phyloP scores from a whole-genome alignment of 2,888 invertebrate genomes.

The Athalia cordata region DNA sequence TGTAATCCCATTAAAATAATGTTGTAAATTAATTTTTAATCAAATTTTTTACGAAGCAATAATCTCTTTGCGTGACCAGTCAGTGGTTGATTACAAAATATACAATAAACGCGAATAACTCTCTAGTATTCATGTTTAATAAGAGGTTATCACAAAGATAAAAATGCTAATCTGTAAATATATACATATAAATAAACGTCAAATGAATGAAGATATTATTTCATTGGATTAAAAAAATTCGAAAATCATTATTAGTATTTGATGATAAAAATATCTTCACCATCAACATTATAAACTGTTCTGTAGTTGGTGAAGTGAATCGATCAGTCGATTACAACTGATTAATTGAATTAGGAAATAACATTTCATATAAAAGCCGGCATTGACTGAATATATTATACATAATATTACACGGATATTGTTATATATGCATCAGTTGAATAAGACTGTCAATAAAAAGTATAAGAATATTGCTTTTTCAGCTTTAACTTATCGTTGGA shows the following conservation, averaged over 20 bases:
- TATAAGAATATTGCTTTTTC: slow-evolving; percentile 22
- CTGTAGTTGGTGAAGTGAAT: neutral
- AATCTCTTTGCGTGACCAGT: neutral
- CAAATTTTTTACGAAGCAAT: slow-evolving; percentile 14
- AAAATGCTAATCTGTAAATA: slow-evolving; percentile 20
- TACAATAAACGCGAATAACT: neutral
- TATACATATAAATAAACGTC: slow-evolving; percentile 24
- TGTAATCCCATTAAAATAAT: neutral
- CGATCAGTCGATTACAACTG: neutral
- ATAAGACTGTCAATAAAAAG: neutral
- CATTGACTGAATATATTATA: slow-evolving; percentile 26
- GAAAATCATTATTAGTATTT: neutral
- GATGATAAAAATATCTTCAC: slow-evolving; percentile 6
- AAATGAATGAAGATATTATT: slow-evolving; percentile 16
- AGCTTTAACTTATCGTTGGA: slow-evolving; percentile 21
- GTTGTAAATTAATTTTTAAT: slow-evolving; percentile 27
- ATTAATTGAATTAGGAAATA: slow-evolving; percentile 1
- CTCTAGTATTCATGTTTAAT: neutral
- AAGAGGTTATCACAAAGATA: neutral
- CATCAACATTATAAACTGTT: neutral
- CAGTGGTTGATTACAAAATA: neutral
- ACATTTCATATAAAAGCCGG: neutral
- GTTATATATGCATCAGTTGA: neutral
- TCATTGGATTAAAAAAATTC: slow-evolving; percentile 3
- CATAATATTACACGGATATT: slow-evolving; percentile 6